Evolutionary conservation across 2,888 invertebrate genomes (phyloP), one percentile per base, ranked within the genome.

Genomic region (Sphaerophoria taeniata): DNA sequence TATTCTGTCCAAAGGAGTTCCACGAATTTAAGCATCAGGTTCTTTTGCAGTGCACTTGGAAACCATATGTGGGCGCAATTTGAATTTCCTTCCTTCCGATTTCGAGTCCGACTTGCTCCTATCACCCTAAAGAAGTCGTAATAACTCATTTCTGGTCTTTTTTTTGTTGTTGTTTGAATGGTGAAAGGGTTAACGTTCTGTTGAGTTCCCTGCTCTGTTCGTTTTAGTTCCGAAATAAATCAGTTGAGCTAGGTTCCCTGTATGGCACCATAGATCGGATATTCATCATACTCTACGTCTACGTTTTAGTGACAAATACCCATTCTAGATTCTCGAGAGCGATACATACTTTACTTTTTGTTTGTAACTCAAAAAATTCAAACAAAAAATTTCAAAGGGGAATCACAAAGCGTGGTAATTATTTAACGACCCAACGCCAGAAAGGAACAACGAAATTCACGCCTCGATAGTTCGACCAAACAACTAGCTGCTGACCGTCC

Each of bases 351-450:
- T 12, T 33, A 45, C 9, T 9, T 33, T 33, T 63, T 47, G 7
- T 63, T 47, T n/a, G 6, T 65, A 16, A 34, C n/a, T 12, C 16
- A 49, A 3, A 49, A 33, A 39, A 39, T 39, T 7, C 11, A 11
- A 11, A 43, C 2, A 43, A 43, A 43, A 47, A 11, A 43, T 31
- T 45, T 6, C 31, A 36, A 34, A 24, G 65, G 74, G 67, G 79
- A 84, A 84, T 84, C 84, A 84, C 80, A 69, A 80, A 84, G 84
- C 84, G 80, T 84, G 84, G 80, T 84, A 80, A 84, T 84, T 84
- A 80, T 84, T 84, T 84, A 84, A 84, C 84, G 84, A 80, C 75
- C 80, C 80, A 84, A 84, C 80, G 80, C 80, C 80, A 73, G 73
- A 81, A 70, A 81, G 81, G 76, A 81, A 77, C 85, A 77, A 67